A percentile compares a stretch with the other conserved stretches of the same genome.
These are phyloP conservation scores for Saturnia pavonia DNA, from an alignment of 2,888 invertebrate species.

Conservation along the genomic window DNA sequence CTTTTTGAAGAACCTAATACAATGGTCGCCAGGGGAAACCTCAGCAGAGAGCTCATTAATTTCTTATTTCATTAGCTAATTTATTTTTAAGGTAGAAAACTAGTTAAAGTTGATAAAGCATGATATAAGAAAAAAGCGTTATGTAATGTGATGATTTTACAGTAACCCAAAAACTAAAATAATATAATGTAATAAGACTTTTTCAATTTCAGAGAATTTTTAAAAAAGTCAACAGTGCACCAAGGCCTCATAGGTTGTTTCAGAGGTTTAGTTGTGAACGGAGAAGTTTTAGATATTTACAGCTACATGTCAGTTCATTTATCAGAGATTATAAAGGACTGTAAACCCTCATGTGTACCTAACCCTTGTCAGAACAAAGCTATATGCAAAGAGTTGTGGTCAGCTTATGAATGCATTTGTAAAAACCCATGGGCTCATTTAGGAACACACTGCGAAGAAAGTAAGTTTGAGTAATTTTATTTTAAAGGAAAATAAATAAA, in stretches of 20 bases:
- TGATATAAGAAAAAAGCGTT: too few relatives aligned
- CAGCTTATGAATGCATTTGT: constrained; percentile 95
- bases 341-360: constrained; percentile 96
- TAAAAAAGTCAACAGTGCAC: constrained; percentile 91
- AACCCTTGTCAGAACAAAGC: constrained; percentile 97
- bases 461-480: constrained; percentile 78
- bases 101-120: too few relatives aligned
- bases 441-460: constrained; percentile 94
- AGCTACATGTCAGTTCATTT: constrained; percentile 96
- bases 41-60: too few relatives aligned
- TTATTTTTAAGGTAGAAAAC: too few relatives aligned
- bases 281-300: constrained; percentile 94
- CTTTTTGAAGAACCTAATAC: too few relatives aligned
- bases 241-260: constrained; percentile 97
- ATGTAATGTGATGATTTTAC: too few relatives aligned
- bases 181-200: too few relatives aligned
- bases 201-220: constrained; percentile 83
- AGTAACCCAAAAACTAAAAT: too few relatives aligned
- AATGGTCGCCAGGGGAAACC: too few relatives aligned
- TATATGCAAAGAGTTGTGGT: constrained; percentile 95
- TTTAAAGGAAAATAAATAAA: neutral
- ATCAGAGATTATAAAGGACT: constrained; percentile 95
- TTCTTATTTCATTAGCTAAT: too few relatives aligned
- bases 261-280: constrained; percentile 94
- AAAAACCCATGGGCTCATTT: constrained; percentile 96